Conservation (phyloP, 1,140 invertebrate species). For the Drosophila sproati region DNA sequence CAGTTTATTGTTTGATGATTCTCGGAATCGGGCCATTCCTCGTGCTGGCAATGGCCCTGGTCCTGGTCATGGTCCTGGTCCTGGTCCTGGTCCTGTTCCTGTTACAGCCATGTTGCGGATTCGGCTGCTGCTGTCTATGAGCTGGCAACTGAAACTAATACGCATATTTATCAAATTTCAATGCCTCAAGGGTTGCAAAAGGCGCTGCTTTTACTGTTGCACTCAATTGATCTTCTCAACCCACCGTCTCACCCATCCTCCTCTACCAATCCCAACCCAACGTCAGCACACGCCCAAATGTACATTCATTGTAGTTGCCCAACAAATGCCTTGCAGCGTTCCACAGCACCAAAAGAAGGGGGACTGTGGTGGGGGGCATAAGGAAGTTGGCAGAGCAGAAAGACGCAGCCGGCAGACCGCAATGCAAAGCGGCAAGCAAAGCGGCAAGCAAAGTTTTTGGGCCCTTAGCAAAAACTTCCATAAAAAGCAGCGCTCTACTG, state of each 20-base stretch:
- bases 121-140: conserved; percentile 1
- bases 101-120: background rate
- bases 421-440: conserved; percentile 70
- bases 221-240: conserved; percentile 3
- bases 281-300: conserved; percentile 43
- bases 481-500: conserved; percentile 40
- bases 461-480: conserved; percentile 55
- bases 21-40: background rate
- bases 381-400: background rate
- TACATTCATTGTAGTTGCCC: conserved; percentile 62
- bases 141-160: conserved; percentile 74
- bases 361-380: background rate
- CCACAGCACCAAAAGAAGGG: conserved; percentile 8
- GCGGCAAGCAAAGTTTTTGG: conserved; percentile 70
- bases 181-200: conserved; percentile 61
- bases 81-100: conserved; percentile 8
- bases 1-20: conserved; percentile 57
- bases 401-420: conserved; percentile 48
- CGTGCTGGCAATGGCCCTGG: background rate
- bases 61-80: background rate
- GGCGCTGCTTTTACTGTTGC: conserved; percentile 33
- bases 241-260: background rate
- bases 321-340: conserved; percentile 67
- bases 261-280: background rate
- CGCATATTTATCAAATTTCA: conserved; percentile 83